Evolutionary conservation across 2,888 invertebrate species (phyloP), one percentile per base, ranked within the genome.

Genomic region (Nephrotoma guestfalica): DNA sequence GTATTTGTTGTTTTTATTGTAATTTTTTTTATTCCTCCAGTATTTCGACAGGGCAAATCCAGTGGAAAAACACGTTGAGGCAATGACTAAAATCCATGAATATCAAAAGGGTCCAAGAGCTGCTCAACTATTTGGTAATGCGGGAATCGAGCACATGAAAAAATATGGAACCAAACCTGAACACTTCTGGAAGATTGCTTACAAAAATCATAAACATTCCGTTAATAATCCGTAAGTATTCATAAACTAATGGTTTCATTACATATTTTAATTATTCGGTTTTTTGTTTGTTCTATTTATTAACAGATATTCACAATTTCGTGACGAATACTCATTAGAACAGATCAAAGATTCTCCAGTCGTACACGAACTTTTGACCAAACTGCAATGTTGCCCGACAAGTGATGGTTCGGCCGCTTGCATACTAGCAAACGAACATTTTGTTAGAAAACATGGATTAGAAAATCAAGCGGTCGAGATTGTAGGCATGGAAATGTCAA

Each of bases 331-430:
- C 90, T 94, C 96, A 0, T 92, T 99, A 88, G 96, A 99, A 87
- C 96, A 99, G 92, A 96, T 99, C 87, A 92, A 96, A 90, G 94
- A 95, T 11, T 97, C 99, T 0, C 96, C 97, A n/a, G 93, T 94
- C 90, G 95, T 99, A 88, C 97, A 96, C 91, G 97, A 97, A 3
- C 97, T 97, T 0, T 92, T 99, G 86, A 99, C 99, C 0, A 98
- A 99, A 90, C 93, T 99, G 13, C 98, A 99, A 90, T 99, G 99
- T 91, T 99, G 99, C 90, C 99, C 99, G 0, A 99, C 99, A 0
- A 99, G 98, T 85, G 99, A 99, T 92, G 99, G 99, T 13, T 95
- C 98, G 0, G 99, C 97, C 41, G 98, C 98, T 41, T 98, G 96
- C 0, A 94, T 99, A 87, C 89, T 99, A 83, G 98, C 96, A 88